Conservation (phyloP, 2,797 vertebrate species). For the Diglossa cyanea region DNA sequence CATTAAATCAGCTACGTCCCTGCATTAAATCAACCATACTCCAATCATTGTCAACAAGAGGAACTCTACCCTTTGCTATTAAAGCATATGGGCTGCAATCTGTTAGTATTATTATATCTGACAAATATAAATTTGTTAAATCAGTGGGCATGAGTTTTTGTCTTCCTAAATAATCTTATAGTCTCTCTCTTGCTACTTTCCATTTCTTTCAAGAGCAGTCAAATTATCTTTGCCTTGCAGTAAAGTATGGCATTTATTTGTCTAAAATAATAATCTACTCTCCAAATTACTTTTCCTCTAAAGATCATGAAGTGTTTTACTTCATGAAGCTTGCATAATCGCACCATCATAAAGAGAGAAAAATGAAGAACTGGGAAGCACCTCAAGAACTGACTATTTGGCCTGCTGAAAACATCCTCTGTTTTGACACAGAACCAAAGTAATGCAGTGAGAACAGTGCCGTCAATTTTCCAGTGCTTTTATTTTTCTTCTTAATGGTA, state of each 20-base stretch:
- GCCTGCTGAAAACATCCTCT: not conserved
- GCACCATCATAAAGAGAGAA: not conserved
- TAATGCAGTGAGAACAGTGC: not conserved
- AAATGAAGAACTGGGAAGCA: not conserved
- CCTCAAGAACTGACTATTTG: not conserved
- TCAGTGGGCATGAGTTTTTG: not conserved
- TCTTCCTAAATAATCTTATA: not conserved
- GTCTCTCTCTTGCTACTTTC: not conserved
- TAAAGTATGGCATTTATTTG: not conserved
- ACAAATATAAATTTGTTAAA: conserved; percentile 10
- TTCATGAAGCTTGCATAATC: not conserved
- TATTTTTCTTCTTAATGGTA: not conserved
- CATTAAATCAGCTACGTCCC: not conserved
- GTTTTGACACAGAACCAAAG: not conserved
- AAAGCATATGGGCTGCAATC: not conserved
- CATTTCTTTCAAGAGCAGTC: not conserved
- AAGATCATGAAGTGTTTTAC: not conserved
- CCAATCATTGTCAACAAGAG: not conserved
- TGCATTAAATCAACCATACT: not conserved
- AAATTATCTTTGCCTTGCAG: not conserved
- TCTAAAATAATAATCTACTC: not conserved
- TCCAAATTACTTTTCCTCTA: not conserved
- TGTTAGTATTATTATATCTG: not conserved
- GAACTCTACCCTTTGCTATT: not conserved
- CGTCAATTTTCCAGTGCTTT: not conserved